A percentile compares a stretch with the other conserved stretches of the same genome.
phyloP scores from a whole-genome alignment of 92 coral and sea anemone species.

The Phenganax marumi region DNA sequence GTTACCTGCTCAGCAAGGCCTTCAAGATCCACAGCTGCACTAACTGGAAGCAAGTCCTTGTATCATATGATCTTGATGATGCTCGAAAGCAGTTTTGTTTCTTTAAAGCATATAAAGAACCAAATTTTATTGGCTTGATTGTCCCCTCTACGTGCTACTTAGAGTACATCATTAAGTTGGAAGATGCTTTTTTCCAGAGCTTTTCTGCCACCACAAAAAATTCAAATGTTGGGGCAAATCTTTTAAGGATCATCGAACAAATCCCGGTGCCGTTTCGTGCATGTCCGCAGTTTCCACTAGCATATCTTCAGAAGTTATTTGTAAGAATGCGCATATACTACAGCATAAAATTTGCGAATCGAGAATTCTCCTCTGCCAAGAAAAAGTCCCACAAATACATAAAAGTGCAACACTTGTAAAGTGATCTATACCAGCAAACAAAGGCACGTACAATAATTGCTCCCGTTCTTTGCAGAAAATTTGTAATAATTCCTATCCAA shows the following conservation, averaged over 20 bases:
- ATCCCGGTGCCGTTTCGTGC: neutral
- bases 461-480: no score
- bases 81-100: neutral
- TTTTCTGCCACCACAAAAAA: neutral
- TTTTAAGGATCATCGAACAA: neutral
- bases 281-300: slow-evolving; percentile 1
- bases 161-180: neutral
- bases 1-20: slow-evolving; percentile 25
- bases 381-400: slow-evolving; percentile 22
- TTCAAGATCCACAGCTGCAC: slow-evolving; percentile 15
- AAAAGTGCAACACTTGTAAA: slow-evolving; percentile 25
- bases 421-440: no score
- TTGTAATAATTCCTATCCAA: no score
- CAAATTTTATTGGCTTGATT: neutral
- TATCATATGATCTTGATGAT: neutral
- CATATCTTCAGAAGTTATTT: slow-evolving; percentile 17
- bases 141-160: neutral
- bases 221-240: neutral
- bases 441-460: no score
- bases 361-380: neutral
- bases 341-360: slow-evolving; percentile 35
- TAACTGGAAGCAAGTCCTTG: neutral
- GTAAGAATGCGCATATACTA: slow-evolving; percentile 31
- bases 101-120: slow-evolving; percentile 14
- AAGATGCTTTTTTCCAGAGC: slow-evolving; percentile 2